Evolutionary conservation across 2,888 invertebrate species (phyloP), one percentile per base, ranked within the genome.

Genomic region (Diaprepes abbreviatus): DNA sequence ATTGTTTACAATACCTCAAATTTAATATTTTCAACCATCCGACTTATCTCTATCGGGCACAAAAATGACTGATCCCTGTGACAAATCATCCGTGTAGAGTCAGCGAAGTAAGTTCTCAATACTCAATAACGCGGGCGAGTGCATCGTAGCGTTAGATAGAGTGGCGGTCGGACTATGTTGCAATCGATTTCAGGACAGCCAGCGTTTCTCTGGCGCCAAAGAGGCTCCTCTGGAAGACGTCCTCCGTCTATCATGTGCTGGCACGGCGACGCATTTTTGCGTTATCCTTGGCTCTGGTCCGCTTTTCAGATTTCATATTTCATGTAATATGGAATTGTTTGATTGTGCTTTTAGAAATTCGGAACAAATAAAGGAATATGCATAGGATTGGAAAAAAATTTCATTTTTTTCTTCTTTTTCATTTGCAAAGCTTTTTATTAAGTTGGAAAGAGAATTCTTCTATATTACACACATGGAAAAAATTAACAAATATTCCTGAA

Each of bases 141-240:
- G 59, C 59, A 60, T 59, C 48, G 33, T 60, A 60, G 59, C 59
- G 59, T 60, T 60, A 48, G 38, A 57, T 40, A 57, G 48, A 60
- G 43, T 48, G 59, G 19, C 59, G 45, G 45, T 60, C 48, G 45
- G 48, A 48, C 59, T 1, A 58, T 48, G 33, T 7, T 59, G 33
- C 59, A 45, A 60, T 60, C 59, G 59, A 60, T 60, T 48, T 16
- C n/a, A 10, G 16, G 35, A 35, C 59, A 19, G 48, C 48, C 59
- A 19, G 48, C 48, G 45, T 31, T 35, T 45, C 48, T 28, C 31
- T 58, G 58, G 59, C 59, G 59, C 48, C 59, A 60, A 33, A 35
- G 35, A 48, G 59, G 19, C 59, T 60, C 21, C 45, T 60, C 21
- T 16, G n/a, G 35, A 35, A 54, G 54, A 54, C 35, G 38, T 55